These are phyloP conservation scores for Aleiodes testaceus DNA, from an alignment of 2,888 invertebrate species.

Conservation along the genomic window DNA sequence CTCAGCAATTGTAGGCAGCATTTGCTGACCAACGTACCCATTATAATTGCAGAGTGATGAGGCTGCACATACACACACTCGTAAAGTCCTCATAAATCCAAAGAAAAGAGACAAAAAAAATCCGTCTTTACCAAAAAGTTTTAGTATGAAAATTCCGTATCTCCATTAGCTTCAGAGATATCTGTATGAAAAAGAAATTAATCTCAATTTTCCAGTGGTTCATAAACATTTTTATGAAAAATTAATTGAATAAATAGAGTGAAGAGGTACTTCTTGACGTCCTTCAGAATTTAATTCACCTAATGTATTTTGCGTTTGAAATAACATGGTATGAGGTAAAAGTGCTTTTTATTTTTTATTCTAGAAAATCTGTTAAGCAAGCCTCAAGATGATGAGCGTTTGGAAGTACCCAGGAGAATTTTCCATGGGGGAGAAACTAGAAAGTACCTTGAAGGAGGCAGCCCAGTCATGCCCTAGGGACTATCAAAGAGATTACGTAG, in stretches of 20 bases:
- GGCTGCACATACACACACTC: conserved; percentile 25
- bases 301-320: not conserved
- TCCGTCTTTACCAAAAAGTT: not conserved
- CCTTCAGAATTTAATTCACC: not conserved
- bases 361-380: conserved; percentile 7
- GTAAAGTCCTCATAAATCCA: too few species aligned
- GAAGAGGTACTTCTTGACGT: not conserved
- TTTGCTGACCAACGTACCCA: conserved; percentile 53
- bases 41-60: conserved; percentile 57
- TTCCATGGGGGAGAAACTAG: conserved; percentile 1
- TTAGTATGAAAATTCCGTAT: not conserved
- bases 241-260: not conserved
- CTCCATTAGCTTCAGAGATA: too few species aligned
- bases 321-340: not conserved
- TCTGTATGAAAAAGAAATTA: too few species aligned
- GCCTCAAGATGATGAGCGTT: conserved; percentile 16
- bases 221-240: too few species aligned
- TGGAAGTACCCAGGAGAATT: conserved; percentile 12
- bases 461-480: conserved; percentile 18
- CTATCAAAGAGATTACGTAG: conserved; percentile 30
- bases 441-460: conserved; percentile 28
- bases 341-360: conserved; percentile 12
- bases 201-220: too few species aligned
- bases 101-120: too few species aligned
- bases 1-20: conserved; percentile 50